These are phyloP conservation scores for Dorcus parallelipipedus DNA, from an alignment of 2,888 invertebrate species.

Conservation along the genomic window DNA sequence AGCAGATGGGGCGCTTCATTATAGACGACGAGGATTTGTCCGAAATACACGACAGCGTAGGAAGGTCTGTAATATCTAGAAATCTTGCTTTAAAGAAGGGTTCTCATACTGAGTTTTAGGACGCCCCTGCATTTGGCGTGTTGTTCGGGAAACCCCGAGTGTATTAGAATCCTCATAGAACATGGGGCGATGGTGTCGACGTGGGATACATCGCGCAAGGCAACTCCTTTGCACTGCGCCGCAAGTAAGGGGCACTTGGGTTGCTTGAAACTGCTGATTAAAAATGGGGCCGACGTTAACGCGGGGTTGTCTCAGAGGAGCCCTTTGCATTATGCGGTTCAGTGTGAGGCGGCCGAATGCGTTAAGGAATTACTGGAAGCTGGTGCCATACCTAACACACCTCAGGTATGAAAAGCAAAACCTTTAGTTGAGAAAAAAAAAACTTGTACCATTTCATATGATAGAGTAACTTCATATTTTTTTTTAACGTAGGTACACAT, in stretches of 20 bases:
- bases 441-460: no score
- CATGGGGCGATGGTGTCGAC: constrained; percentile 62
- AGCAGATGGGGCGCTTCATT: constrained; percentile 55
- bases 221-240: constrained; percentile 75
- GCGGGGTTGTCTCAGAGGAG: constrained; percentile 66
- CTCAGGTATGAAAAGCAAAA: constrained; percentile 56
- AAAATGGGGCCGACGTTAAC: constrained; percentile 75
- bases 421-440: no score
- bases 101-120: constrained; percentile 40
- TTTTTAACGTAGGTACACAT: no score
- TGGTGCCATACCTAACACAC: constrained; percentile 79
- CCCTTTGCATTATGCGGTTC: constrained; percentile 81
- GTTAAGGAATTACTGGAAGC: constrained; percentile 69
- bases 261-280: constrained; percentile 63
- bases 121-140: constrained; percentile 77
- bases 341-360: constrained; percentile 71
- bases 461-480: no score
- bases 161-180: constrained; percentile 66
- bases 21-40: constrained; percentile 57
- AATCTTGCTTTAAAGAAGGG: neutral
- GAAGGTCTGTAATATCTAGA: constrained; percentile 54
- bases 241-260: constrained; percentile 63
- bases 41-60: constrained; percentile 63
- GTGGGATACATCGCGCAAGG: constrained; percentile 69
- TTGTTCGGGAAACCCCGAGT: constrained; percentile 68